Evolutionary conservation across 2,888 invertebrate species (phyloP).

Genomic region (Thera obeliscata): DNA sequence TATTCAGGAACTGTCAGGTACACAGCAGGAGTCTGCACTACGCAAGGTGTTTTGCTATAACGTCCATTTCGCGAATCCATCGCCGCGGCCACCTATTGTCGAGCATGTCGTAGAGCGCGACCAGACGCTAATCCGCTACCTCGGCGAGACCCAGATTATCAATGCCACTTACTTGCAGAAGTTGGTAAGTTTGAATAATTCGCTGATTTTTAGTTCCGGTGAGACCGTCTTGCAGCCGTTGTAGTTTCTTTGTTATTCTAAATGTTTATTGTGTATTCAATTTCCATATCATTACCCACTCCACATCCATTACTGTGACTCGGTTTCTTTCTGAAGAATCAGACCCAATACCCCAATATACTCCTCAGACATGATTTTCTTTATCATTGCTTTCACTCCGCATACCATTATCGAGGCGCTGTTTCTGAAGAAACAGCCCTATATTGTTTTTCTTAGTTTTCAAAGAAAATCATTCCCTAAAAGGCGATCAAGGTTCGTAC

Average conservation of each 20-base stretch:
- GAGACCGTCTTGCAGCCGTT: too few species aligned
- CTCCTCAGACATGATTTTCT: too few species aligned
- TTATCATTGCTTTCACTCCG: too few species aligned
- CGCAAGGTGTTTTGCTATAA: slow-evolving; percentile 98
- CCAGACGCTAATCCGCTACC: slow-evolving; percentile 93
- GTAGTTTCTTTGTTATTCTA: too few species aligned
- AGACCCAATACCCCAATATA: too few species aligned
- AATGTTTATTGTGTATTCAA: too few species aligned
- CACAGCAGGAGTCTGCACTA: slow-evolving; percentile 87
- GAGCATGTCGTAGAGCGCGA: slow-evolving; percentile 95
- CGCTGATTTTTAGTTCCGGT: not conserved
- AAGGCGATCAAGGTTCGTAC: not conserved
- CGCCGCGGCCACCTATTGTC: slow-evolving; percentile 93
- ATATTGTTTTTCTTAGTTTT: too few species aligned
- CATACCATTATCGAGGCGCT: too few species aligned
- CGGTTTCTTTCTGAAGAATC: too few species aligned
- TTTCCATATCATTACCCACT: too few species aligned
- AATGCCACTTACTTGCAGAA: slow-evolving; percentile 96
- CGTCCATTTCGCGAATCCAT: slow-evolving; percentile 94
- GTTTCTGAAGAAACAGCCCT: too few species aligned
- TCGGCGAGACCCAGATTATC: slow-evolving; percentile 93
- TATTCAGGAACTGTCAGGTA: slow-evolving; percentile 84
- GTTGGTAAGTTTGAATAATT: slow-evolving; percentile 84
- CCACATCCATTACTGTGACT: too few species aligned
- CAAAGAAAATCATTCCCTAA: not conserved